Evolutionary conservation across 2,888 invertebrate genomes (phyloP).

Genomic region (Drosophila tanythrix): DNA sequence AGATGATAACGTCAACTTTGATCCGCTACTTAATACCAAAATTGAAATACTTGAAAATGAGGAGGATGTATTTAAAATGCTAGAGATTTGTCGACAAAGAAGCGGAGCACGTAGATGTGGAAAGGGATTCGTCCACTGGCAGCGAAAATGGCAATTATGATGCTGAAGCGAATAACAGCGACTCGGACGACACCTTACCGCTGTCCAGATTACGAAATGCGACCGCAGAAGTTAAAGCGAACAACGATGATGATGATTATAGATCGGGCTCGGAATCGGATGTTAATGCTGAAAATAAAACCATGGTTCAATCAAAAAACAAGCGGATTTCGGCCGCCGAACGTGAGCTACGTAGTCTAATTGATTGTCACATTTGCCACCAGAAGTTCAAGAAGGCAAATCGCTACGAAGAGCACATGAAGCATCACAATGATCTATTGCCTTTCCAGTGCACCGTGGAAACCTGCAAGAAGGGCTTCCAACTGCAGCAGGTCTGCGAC

Average conservation of each 20-base stretch:
- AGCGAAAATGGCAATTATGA: conserved; percentile 59
- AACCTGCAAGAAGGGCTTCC: conserved; percentile 77
- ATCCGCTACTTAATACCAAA: conserved; percentile 79
- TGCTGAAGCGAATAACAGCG: conserved; percentile 60
- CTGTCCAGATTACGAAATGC: conserved; percentile 53
- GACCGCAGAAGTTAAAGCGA: conserved; percentile 6
- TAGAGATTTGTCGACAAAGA: conserved; percentile 80
- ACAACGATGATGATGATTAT: conserved; percentile 21
- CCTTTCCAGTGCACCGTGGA: conserved; percentile 80
- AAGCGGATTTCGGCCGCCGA: conserved; percentile 62
- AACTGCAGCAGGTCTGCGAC: conserved; percentile 73
- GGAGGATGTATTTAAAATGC: conserved; percentile 82
- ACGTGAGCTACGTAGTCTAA: conserved; percentile 56
- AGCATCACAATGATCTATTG: conserved; percentile 79
- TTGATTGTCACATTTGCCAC: conserved; percentile 81
- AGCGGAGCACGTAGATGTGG: conserved; percentile 47
- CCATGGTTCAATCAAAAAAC: conserved; percentile 52
- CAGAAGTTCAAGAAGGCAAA: conserved; percentile 77
- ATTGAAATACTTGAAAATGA: conserved; percentile 80
- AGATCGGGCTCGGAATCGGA: conserved; percentile 37
- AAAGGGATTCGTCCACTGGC: conserved; percentile 23
- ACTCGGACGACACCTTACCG: conserved; percentile 70
- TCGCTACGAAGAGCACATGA: conserved; percentile 82
- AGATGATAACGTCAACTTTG: conserved; percentile 74
- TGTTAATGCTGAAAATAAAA: conserved; percentile 10